phyloP scores from a whole-genome alignment of 2,113 vertebrate species.

The Lophotis ruficrista region DNA sequence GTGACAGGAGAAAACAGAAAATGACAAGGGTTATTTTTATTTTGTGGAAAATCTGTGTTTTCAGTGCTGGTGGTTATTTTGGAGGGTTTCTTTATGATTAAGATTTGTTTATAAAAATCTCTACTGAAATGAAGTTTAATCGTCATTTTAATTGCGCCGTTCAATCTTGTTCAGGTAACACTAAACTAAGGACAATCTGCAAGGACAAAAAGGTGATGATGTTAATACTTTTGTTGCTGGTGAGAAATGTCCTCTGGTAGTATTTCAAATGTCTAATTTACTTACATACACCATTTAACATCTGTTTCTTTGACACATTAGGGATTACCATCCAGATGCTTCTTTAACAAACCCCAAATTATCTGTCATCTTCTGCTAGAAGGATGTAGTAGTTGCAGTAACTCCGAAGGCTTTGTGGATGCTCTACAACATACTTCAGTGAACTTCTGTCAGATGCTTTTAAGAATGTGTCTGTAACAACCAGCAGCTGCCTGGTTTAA shows the following conservation, averaged over 20 bases:
- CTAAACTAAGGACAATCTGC: neutral
- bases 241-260: neutral
- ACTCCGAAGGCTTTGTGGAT: neutral
- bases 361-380: neutral
- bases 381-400: neutral
- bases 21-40: neutral
- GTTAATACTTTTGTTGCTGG: neutral
- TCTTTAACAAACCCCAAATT: neutral
- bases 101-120: neutral
- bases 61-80: neutral
- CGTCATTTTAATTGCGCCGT: neutral
- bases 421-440: neutral
- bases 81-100: neutral
- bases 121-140: neutral
- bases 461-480: neutral
- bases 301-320: neutral
- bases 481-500: neutral
- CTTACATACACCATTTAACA: neutral
- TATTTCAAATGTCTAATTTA: neutral
- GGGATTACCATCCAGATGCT: neutral
- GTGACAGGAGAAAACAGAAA: neutral
- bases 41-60: neutral
- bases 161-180: neutral
- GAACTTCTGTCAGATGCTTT: neutral
- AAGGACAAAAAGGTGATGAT: neutral